Percentiles rank a stretch among this genome's conserved stretches.
phyloP scores from a whole-genome alignment of 1,140 invertebrate genomes.

The Hesperophylax magnus region DNA sequence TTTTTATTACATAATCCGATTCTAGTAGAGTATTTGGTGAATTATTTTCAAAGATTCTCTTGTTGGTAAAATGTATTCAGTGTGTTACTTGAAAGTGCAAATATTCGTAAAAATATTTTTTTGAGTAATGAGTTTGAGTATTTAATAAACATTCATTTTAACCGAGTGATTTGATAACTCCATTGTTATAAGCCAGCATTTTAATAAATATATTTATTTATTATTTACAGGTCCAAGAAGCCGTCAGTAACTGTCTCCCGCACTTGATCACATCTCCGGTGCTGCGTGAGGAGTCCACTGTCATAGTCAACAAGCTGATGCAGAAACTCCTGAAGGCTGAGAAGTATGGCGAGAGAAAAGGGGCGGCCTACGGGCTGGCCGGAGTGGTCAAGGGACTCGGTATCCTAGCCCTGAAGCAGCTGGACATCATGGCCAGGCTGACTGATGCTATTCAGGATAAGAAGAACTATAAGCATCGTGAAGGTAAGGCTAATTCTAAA shows the following conservation, averaged over 20 bases:
- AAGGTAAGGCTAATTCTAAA: slow-evolving; percentile 73
- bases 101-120: no score
- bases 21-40: no score
- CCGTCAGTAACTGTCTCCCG: slow-evolving; percentile 96
- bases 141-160: no score
- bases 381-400: slow-evolving; percentile 96
- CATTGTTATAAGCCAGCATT: no score
- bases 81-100: no score
- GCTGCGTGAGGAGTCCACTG: slow-evolving; percentile 90
- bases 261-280: slow-evolving; percentile 87
- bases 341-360: slow-evolving; percentile 96
- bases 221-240: slow-evolving; percentile 89
- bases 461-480: slow-evolving; percentile 93
- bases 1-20: no score
- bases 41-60: no score
- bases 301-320: slow-evolving; percentile 90
- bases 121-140: no score
- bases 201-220: background rate
- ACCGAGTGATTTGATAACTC: no score
- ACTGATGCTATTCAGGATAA: slow-evolving; percentile 97
- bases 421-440: slow-evolving; percentile 95
- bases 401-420: slow-evolving; percentile 94
- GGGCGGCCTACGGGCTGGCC: slow-evolving; percentile 91
- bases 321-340: slow-evolving; percentile 92
- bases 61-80: no score